These are phyloP conservation scores for Microtus obscurus DNA, from an alignment of 2,797 vertebrate species.

Conservation along the genomic window DNA sequence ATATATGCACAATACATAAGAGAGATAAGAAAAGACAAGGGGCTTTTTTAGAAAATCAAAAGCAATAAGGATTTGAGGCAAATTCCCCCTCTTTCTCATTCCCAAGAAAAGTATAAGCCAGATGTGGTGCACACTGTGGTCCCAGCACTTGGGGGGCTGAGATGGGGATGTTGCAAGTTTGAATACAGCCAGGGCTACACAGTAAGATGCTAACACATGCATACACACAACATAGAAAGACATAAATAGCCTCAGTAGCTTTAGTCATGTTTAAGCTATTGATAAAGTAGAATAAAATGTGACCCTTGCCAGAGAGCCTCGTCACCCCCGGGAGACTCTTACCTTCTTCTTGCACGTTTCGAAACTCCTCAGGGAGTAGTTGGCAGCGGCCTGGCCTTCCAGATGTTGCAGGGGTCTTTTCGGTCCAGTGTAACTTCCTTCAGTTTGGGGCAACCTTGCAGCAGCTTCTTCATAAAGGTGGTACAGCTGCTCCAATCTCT, in stretches of 20 bases:
- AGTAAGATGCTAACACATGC: not conserved
- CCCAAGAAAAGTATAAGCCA: constrained; percentile 12
- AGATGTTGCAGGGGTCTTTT: constrained; percentile 49
- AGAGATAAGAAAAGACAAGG: not conserved
- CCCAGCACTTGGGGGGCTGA: not conserved
- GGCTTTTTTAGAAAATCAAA: constrained; percentile 4
- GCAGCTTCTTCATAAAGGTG: constrained; percentile 11
- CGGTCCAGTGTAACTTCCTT: constrained; percentile 57
- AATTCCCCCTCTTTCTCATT: not conserved
- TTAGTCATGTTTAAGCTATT: constrained; percentile 2
- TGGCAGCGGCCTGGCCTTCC: constrained; percentile 65
- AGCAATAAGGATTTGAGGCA: not conserved
- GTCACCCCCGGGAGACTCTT: constrained; percentile 12
- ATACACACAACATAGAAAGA: not conserved
- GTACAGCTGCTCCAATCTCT: not conserved
- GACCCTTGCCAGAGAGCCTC: constrained; percentile 34
- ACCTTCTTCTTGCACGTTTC: constrained; percentile 73
- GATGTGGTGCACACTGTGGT: not conserved
- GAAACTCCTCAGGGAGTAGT: constrained; percentile 63
- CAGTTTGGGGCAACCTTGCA: constrained; percentile 33
- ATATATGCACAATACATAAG: not conserved
- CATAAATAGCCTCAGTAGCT: not conserved
- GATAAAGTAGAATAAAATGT: constrained; percentile 12
- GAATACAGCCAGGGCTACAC: not conserved
- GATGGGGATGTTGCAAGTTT: not conserved